These are phyloP conservation scores for Pyrocoelia pectoralis DNA, from an alignment of 2,888 invertebrate species.

Conservation along the genomic window DNA sequence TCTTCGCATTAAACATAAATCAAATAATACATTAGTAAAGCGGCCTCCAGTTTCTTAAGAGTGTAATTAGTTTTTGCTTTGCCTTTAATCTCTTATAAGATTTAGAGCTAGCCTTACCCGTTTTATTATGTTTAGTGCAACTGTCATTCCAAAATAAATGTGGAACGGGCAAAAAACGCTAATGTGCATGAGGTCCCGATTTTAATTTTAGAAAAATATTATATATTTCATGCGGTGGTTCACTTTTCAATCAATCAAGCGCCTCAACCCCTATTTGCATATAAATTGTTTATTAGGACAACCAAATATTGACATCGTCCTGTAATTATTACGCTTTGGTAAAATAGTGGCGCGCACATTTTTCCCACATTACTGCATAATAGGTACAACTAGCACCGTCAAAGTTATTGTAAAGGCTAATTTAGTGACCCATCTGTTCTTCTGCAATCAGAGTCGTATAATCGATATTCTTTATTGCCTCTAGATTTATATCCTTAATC, in stretches of 20 bases:
- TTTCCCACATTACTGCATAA: too few species aligned
- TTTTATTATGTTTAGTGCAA: neutral
- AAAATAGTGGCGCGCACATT: neutral
- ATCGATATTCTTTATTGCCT: constrained; percentile 33
- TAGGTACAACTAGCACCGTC: too few species aligned
- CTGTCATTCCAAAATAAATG: neutral
- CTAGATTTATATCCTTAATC: constrained; percentile 35
- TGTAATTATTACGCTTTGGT: neutral
- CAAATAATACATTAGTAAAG: constrained; percentile 10
- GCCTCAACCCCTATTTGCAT: constrained; percentile 3
- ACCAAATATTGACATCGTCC: constrained; percentile 7
- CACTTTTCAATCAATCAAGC: neutral
- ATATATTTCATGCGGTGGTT: neutral
- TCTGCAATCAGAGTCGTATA: constrained; percentile 22
- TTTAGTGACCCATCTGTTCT: constrained; percentile 28
- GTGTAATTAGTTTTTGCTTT: constrained; percentile 10
- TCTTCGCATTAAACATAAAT: neutral
- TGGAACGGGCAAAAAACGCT: too few species aligned
- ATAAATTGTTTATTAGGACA: constrained; percentile 4
- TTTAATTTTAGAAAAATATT: neutral
- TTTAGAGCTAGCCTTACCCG: neutral
- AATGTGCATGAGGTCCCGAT: too few species aligned
- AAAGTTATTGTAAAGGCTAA: constrained; percentile 13
- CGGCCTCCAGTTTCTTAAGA: constrained; percentile 11
- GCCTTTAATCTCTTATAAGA: constrained; percentile 9